phyloP scores from a whole-genome alignment of 2,888 invertebrate species.

The Eupithecia exiguata region DNA sequence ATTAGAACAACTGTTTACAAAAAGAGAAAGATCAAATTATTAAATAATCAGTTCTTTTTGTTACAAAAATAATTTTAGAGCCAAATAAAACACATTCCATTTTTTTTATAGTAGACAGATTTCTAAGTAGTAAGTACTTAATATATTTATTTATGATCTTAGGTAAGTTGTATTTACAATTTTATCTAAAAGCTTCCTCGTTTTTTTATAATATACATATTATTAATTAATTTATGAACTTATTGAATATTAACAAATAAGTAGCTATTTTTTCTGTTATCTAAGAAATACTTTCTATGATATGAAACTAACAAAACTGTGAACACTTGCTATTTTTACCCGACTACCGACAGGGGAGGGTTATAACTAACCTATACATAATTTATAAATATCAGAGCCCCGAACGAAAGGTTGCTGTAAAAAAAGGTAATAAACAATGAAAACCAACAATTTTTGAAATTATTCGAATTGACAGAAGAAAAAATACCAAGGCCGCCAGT shows the following conservation, averaged over 20 bases:
- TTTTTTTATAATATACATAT: not conserved
- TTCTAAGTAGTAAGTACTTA: not conserved
- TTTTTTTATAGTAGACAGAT: slow-evolving; percentile 12
- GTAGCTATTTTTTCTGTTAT: not conserved
- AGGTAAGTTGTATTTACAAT: slow-evolving; percentile 17
- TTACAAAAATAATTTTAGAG: slow-evolving; percentile 34
- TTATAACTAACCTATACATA: not conserved
- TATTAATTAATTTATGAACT: not conserved
- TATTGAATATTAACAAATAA: not conserved
- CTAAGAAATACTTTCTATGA: not conserved
- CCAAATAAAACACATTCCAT: slow-evolving; percentile 20
- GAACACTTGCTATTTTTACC: not conserved
- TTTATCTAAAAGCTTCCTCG: slow-evolving; percentile 10
- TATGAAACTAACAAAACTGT: not conserved
- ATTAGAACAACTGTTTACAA: slow-evolving; percentile 29
- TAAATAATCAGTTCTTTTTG: slow-evolving; percentile 34
- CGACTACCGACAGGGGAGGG: too few species aligned
- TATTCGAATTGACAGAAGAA: not conserved
- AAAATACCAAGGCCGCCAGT: too few species aligned
- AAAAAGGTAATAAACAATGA: too few species aligned
- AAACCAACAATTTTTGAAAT: not conserved
- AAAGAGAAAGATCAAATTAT: slow-evolving; percentile 31
- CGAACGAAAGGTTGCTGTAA: not conserved
- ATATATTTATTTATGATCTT: not conserved
- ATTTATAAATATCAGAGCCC: not conserved